Evolutionary conservation across 1,140 invertebrate genomes (phyloP).

Genomic region (Magallana ariakensis): DNA sequence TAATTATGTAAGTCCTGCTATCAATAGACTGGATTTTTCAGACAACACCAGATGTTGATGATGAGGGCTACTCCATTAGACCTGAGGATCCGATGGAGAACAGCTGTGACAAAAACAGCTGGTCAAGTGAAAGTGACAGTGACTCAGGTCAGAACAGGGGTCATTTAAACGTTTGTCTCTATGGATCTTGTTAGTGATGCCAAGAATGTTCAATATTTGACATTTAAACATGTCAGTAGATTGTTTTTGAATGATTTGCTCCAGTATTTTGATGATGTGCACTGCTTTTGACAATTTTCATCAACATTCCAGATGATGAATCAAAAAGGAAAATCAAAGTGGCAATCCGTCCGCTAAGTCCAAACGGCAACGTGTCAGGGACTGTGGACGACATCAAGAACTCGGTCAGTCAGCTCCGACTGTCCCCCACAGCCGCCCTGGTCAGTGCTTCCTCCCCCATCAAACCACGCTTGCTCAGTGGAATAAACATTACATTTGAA

Average conservation of each 20-base stretch:
- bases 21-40: not conserved
- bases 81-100: conserved; percentile 81
- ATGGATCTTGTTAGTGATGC: not conserved
- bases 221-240: not conserved
- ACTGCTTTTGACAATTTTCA: not conserved
- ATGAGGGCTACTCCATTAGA: conserved; percentile 95
- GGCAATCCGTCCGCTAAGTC: conserved; percentile 94
- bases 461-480: no score
- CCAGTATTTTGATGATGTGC: not conserved
- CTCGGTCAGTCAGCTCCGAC: conserved; percentile 93
- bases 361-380: conserved; percentile 85
- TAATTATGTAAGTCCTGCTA: no score
- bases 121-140: conserved; percentile 92
- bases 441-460: conserved; percentile 42
- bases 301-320: conserved; percentile 82
- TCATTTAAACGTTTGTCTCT: not conserved
- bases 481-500: no score
- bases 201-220: not conserved
- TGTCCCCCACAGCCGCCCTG: conserved; percentile 85
- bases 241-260: not conserved
- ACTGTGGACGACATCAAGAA: conserved; percentile 95
- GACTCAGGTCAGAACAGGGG: conserved; percentile 86
- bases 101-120: conserved; percentile 86
- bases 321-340: conserved; percentile 93
- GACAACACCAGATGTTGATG: conserved; percentile 90